phyloP scores from a whole-genome alignment of 2,113 vertebrate genomes.

The Campylorhamphus procurvoides region DNA sequence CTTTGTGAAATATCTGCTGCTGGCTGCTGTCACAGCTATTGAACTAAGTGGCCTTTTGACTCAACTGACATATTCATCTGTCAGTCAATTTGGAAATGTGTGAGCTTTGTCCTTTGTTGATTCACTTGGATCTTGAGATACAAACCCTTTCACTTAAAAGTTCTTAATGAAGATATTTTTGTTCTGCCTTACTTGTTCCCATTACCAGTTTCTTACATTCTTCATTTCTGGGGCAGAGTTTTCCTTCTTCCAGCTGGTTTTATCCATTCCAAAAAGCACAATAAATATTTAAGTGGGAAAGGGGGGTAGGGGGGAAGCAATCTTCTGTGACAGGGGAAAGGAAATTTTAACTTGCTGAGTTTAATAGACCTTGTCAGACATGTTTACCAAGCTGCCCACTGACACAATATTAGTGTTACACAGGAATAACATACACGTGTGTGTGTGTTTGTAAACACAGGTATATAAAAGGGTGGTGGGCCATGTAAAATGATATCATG shows the following conservation, averaged over 20 bases:
- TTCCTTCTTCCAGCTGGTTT: neutral
- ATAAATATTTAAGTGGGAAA: neutral
- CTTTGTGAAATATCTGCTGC: conserved; percentile 5
- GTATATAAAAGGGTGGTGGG: neutral
- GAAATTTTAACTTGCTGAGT: neutral
- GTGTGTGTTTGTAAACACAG: neutral
- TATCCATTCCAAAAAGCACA: neutral
- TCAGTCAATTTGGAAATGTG: neutral
- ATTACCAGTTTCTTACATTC: neutral
- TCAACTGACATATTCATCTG: neutral
- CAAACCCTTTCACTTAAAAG: neutral
- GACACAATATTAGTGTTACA: neutral
- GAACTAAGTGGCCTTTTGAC: neutral
- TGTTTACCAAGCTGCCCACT: neutral
- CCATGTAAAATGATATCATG: neutral
- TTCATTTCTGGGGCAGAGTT: neutral
- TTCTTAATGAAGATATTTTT: neutral
- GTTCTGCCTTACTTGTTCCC: neutral
- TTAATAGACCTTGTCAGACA: neutral
- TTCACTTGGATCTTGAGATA: neutral
- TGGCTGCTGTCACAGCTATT: neutral
- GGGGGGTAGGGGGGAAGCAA: neutral
- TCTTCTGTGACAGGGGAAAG: neutral
- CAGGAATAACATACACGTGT: neutral
- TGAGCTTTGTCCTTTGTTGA: neutral